Evolutionary conservation across 2,113 vertebrate genomes (phyloP), one percentile per base, ranked within the genome.

Genomic region (Hystrix brachyura): DNA sequence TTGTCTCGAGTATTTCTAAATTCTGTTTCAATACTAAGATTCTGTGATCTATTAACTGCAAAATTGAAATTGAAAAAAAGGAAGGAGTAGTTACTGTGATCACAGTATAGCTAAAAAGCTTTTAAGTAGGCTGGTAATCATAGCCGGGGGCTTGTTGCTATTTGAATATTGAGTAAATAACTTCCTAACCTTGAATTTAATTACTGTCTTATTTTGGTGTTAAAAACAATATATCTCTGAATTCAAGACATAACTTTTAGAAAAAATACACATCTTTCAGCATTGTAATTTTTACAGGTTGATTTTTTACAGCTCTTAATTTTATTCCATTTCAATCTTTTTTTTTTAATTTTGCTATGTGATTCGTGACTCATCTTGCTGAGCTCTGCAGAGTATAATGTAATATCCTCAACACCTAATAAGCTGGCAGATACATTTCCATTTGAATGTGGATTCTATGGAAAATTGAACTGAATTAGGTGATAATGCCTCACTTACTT

Each of bases 241-340:
- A 96, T 84, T 96, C n/a, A 91, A 87, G 81, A 81, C 19, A 4
- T 15, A 67, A 74, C 88, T 93, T 94, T 93, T 88, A 71, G 72
- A 76, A 85, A 86, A 93, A 93, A 62, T 65, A 62, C 19, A 79
- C 46, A 64, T 57, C 46, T 93, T 87, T 95, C 25, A 88, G 88
- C 14, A 43, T 7, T 69, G 62, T 91, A 55, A 65, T 84, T 91
- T 97, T 93, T 94, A 57, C 57, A 92, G 55, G 60, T 92, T 96
- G 90, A 86, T 93, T 93, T 97, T 95, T 92, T 48, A 95, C 69
- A 86, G 76, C 55, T 67, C 62, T 97, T 96, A 83, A 76, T 91
- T 88, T 96, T 85, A 78, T 71, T 97, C 83, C 48, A 78, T 81
- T 93, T 95, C 51, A 43, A 14, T 90, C 78, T 72, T 91, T 95